Evolutionary conservation across 1,140 invertebrate species (phyloP), one percentile per base, ranked within the genome.

Genomic region (Protaetia brevitarsis): DNA sequence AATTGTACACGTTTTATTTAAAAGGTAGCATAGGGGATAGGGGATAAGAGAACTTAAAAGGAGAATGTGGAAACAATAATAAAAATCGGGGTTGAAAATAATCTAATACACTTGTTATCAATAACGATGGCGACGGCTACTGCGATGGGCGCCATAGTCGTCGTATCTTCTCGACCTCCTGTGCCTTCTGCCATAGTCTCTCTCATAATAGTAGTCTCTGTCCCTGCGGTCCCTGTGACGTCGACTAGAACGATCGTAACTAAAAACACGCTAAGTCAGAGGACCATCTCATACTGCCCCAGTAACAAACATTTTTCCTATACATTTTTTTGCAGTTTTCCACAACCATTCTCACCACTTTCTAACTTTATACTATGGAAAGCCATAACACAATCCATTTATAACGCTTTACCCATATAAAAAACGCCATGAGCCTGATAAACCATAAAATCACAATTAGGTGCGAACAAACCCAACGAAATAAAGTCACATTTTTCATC

Each of bases 341-440:
- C 45, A 68, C 63, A 58, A 51, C 62, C 60, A 62, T 62, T 62
- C 60, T 64, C 62, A 51, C 62, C 62, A 45, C 36, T 45, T 51
- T 64, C 36, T 62, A 31, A 45, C 27, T 30, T 64, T 64, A 56
- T 37, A 56, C 36, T 64, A 64, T 64, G 41, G 65, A 66, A 66
- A 66, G 58, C 68, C 68, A 69, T 69, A 64, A 71, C 68, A 71
- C 66, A 69, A 68, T 71, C 70, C 70, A 71, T 71, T 64, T 71
- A 71, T 67, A 69, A 71, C 65, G 68, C 58, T 63, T 66, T 72
- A 78, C 77, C 76, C 77, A 78, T 78, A 73, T 74, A 77, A 78
- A 76, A 69, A 77, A 77, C 72, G 74, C 77, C 77, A 78, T 78
- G 73, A 77, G 77, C 77, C 77, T 78, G 77, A 78, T 76, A 78